Evolutionary conservation across 1,140 invertebrate species (phyloP).

Genomic region (Riptortus pedestris): DNA sequence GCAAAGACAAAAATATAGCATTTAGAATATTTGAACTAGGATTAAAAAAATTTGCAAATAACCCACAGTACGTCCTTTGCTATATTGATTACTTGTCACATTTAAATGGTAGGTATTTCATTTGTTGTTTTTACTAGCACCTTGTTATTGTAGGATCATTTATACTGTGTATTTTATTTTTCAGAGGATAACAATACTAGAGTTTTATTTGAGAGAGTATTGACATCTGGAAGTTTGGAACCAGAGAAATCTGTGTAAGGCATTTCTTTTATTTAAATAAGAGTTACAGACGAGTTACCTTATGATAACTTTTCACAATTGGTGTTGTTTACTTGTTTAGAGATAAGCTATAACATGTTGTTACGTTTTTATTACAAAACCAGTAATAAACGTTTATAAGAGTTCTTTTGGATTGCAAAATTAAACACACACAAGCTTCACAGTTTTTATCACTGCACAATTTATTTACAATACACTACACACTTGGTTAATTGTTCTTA

Average conservation of each 20-base stretch:
- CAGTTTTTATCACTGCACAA: too few species aligned
- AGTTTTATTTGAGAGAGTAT: slow-evolving; percentile 91
- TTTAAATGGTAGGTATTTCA: slow-evolving; percentile 69
- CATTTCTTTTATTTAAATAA: slow-evolving; percentile 10
- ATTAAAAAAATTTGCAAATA: slow-evolving; percentile 88
- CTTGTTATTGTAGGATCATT: neutral
- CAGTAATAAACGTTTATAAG: too few species aligned
- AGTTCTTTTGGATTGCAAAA: too few species aligned
- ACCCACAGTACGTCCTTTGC: slow-evolving; percentile 86
- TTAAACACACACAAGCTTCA: too few species aligned
- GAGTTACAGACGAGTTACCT: too few species aligned
- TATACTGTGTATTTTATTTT: slow-evolving; percentile 24
- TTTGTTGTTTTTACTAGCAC: neutral
- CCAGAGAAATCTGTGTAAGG: slow-evolving; percentile 84
- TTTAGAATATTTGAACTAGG: slow-evolving; percentile 97
- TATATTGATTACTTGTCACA: slow-evolving; percentile 97
- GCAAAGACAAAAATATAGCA: slow-evolving; percentile 96
- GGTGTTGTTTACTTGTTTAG: too few species aligned
- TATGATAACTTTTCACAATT: too few species aligned
- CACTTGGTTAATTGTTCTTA: too few species aligned
- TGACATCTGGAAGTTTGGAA: slow-evolving; percentile 84
- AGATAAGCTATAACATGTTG: too few species aligned
- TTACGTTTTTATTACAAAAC: too few species aligned
- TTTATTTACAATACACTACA: too few species aligned
- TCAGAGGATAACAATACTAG: slow-evolving; percentile 97